A percentile compares a stretch with the other conserved stretches of the same genome.
Evolutionary conservation across 1,140 invertebrate genomes (phyloP).

Genomic region (Ips typographus): DNA sequence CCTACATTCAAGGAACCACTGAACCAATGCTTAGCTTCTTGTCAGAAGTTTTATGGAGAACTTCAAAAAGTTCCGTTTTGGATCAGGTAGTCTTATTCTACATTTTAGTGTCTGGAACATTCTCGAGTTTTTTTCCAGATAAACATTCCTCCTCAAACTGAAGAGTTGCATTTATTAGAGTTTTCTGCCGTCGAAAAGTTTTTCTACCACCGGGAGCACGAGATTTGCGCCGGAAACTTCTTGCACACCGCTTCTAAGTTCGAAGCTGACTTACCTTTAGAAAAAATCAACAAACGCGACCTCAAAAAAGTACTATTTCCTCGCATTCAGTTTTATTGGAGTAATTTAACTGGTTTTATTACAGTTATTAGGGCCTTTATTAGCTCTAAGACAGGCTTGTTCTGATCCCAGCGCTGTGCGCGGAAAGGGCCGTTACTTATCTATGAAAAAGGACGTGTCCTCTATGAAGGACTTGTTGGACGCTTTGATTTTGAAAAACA

Average conservation of each 20-base stretch:
- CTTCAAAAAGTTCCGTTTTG: conserved; percentile 65
- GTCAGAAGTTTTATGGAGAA: conserved; percentile 70
- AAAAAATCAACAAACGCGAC: conserved; percentile 44
- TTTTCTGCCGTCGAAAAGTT: conserved; percentile 58
- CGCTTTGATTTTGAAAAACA: conserved; percentile 66
- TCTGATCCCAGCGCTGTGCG: conserved; percentile 68
- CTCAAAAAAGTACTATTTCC: conserved; percentile 44
- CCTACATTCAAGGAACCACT: conserved; percentile 56
- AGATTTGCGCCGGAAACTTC: conserved; percentile 46
- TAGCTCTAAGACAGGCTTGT: conserved; percentile 71
- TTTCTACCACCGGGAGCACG: conserved; percentile 57
- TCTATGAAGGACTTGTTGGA: conserved; percentile 70
- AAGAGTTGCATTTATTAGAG: conserved; percentile 52
- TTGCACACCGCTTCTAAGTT: conserved; percentile 39
- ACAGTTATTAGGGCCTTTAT: conserved; percentile 63
- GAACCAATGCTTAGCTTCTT: conserved; percentile 59
- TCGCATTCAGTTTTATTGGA: neutral
- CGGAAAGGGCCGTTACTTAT: conserved; percentile 55
- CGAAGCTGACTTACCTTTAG: conserved; percentile 42
- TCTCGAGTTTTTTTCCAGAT: conserved; percentile 43
- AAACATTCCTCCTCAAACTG: conserved; percentile 55
- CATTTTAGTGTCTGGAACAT: neutral
- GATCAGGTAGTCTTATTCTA: conserved; percentile 45
- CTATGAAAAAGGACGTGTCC: conserved; percentile 59
- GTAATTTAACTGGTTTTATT: conserved; percentile 22